Conservation (phyloP, 2,797 vertebrate species). For the Danionella dracula region DNA sequence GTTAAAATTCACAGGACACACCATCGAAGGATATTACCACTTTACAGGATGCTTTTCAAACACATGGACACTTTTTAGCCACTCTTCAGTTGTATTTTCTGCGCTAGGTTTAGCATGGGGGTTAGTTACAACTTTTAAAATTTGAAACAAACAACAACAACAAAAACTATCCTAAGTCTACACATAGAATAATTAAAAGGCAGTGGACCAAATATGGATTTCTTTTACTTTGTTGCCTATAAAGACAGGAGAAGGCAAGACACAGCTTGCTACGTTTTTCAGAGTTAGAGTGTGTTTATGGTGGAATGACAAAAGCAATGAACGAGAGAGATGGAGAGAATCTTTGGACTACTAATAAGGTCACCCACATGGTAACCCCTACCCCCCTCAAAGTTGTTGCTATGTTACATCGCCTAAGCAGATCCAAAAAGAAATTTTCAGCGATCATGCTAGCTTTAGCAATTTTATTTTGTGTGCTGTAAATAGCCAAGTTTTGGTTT, state of each 20-base stretch:
- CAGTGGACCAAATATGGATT: not conserved
- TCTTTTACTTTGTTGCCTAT: not conserved
- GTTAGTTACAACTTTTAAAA: too few relatives aligned
- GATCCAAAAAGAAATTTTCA: too few relatives aligned
- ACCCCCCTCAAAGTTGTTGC: conserved; percentile 3
- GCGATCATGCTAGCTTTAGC: too few relatives aligned
- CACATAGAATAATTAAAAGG: not conserved
- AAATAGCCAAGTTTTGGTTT: not conserved
- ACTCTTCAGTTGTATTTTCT: too few relatives aligned
- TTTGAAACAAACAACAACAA: too few relatives aligned
- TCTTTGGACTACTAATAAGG: conserved; percentile 47
- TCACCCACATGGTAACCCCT: conserved; percentile 34
- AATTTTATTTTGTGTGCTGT: not conserved
- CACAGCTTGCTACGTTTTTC: not conserved
- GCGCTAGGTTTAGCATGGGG: too few relatives aligned
- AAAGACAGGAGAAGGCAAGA: not conserved
- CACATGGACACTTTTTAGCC: too few relatives aligned
- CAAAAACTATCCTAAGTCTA: too few relatives aligned
- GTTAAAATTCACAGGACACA: too few relatives aligned
- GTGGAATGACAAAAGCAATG: conserved; percentile 35
- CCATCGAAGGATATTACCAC: too few relatives aligned
- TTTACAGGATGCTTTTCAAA: too few relatives aligned
- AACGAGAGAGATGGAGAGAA: conserved; percentile 27
- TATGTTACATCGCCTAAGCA: conserved; percentile 17
- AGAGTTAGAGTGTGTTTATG: conserved; percentile 13